Conservation (phyloP, 2,113 vertebrate genomes). For the Salvator merianae region DNA sequence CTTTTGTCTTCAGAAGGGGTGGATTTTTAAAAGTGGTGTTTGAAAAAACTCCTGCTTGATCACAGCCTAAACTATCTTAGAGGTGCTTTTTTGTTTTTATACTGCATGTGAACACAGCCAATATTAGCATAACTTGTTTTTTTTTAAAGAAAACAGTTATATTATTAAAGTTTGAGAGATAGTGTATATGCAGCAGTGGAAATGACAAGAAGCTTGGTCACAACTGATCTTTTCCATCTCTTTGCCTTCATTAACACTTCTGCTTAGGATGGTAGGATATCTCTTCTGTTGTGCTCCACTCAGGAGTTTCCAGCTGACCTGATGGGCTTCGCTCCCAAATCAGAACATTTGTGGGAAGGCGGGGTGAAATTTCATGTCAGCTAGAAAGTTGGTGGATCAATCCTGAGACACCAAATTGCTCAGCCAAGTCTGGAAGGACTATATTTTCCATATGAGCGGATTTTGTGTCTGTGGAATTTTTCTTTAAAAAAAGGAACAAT, state of each 20-base stretch:
- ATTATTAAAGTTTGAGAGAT: background rate
- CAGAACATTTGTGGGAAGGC: background rate
- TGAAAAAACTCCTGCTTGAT: no score
- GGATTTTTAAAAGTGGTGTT: no score
- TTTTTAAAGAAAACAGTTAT: background rate
- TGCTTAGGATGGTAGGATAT: background rate
- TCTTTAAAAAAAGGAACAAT: background rate
- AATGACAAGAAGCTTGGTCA: background rate
- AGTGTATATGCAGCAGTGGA: background rate
- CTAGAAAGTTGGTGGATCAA: background rate
- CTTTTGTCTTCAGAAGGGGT: no score
- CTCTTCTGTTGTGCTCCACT: no score
- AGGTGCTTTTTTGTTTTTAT: no score
- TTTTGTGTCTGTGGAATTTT: background rate
- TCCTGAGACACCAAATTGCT: conserved; percentile 12
- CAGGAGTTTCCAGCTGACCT: background rate
- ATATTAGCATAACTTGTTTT: background rate
- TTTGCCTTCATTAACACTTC: background rate
- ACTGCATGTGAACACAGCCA: no score
- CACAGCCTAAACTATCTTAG: no score
- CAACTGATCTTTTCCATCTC: background rate
- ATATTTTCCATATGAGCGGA: background rate
- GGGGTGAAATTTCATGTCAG: background rate
- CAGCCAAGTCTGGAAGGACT: background rate
- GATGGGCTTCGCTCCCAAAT: background rate